Base-by-base conservation (phyloP, 2,888 invertebrate species). In the Unio delphinus region DNA sequence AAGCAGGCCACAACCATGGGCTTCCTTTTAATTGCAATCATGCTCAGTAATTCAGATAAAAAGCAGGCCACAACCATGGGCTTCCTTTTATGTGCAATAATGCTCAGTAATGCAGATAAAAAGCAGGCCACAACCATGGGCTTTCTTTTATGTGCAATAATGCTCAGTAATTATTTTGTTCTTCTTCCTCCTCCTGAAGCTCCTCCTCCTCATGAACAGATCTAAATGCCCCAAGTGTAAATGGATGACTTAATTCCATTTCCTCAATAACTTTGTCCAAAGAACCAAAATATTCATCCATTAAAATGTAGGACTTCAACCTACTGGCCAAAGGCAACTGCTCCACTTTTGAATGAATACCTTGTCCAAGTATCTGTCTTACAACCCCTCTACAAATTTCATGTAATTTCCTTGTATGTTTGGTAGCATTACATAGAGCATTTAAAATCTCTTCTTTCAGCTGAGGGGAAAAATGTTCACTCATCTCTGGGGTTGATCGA, bases 241-340 rank as follows among this genome's bases (percentile, higher is more conserved):
- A 45, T 17, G 77, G 74, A 71, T 74, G 73, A 23, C 57, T 55
- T 20, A 30, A 28, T 34, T 73, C 72, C 55, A 73, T 56, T 56
- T 71, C 57, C 28, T 57, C 30, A 11, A 73, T 65, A 28, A 58
- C 66, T 15, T 75, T 73, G 34, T 65, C 61, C 62, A 77, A 67
- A 64, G 75, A 71, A 28, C 70, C 73, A 68, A 86, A 84, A 30
- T 79, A 70, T 7, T 85, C 83, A 26, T 78, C 79, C 84, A 89
- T 83, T 17, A 85, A 67, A 54, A 89, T 69, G 69, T 84, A 89
- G 34, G 87, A 83, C 65, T 86, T 85, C 56, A 88, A 65, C 64
- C 80, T 83, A 17, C 73, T 76, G 5, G 87, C 88, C 23, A 89
- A 54, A 1, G 83, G 83, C 63, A 89, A 70, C 11, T 67, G 57